Evolutionary conservation across 2,888 invertebrate species (phyloP), one percentile per base, ranked within the genome.

Genomic region (Adineta ricciae): DNA sequence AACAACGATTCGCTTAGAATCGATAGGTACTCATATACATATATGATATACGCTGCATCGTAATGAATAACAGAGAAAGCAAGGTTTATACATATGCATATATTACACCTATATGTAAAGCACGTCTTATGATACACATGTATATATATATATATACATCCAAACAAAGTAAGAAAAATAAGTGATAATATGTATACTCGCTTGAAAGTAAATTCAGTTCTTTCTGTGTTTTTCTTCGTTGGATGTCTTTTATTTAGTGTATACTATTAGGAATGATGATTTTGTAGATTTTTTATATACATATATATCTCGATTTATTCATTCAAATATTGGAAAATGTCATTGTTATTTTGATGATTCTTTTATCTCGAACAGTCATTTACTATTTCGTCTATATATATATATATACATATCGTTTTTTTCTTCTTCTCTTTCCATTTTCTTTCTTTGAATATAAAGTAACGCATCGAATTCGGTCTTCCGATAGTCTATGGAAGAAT

Each of bases 261-360:
- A 64, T 64, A 64, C 27, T 64, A 14, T 64, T 64, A 32, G 7
- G 32, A 64, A 64, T 32, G 19, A 32, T 32, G 32, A 64, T 19
- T 64, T 32, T 32, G 16, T 36, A 64, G 16, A 32, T 64, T 32
- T 32, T 64, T 64, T 3, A 46, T 46, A 46, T 46, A 46, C 27
- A 64, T 64, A 64, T 64, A 64, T n/a, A 32, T 64, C 32, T 64
- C 27, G 27, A 64, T 64, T 27, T 64, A 64, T 64, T 64, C 64
- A 64, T 64, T 64, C 64, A 64, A 64, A 64, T 64, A 64, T 64
- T 64, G 64, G 64, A 64, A 64, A 64, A 64, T 64, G 64, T 64
- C 64, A 64, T 64, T 64, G 19, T 64, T 64, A 64, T 64, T 32
- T 64, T 64, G 32, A 64, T 64, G 64, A 64, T 36, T 64, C 64